These are phyloP conservation scores for Anisognathus igniventris DNA, from an alignment of 2,797 vertebrate genomes.

Conservation along the genomic window DNA sequence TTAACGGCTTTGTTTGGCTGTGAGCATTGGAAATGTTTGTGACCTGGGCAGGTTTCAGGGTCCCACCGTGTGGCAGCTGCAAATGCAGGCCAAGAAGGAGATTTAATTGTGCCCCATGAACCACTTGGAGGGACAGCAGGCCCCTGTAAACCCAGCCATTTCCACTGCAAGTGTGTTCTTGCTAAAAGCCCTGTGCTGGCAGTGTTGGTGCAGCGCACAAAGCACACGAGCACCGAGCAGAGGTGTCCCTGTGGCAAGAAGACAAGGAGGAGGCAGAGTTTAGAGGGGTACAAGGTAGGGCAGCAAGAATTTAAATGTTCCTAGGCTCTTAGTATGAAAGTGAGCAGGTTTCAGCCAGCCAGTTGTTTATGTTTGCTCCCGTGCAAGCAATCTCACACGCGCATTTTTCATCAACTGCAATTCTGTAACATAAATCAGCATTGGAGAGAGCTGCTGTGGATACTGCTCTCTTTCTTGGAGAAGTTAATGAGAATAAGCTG, in stretches of 20 bases:
- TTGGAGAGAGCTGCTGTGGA: conserved; percentile 18
- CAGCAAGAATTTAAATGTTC: not conserved
- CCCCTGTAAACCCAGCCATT: not conserved
- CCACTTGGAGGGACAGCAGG: not conserved
- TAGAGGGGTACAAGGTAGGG: fast-evolving
- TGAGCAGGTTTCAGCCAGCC: not conserved
- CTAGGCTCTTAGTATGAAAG: not conserved
- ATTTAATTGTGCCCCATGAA: not conserved
- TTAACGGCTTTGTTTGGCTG: not conserved
- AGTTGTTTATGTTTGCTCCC: not conserved
- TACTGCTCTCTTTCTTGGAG: not conserved
- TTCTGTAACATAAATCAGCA: not conserved
- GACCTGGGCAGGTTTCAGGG: not conserved
- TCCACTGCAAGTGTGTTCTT: not conserved
- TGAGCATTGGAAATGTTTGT: not conserved
- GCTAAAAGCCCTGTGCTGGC: fast-evolving
- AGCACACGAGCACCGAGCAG: fast-evolving
- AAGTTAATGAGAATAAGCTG: conserved; percentile 65
- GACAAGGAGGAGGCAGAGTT: not conserved
- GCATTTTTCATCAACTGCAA: not conserved
- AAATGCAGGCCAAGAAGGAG: not conserved
- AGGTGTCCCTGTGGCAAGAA: fast-evolving
- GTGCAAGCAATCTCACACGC: not conserved
- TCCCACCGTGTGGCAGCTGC: fast-evolving
- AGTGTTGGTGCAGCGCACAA: fast-evolving